phyloP scores from a whole-genome alignment of 2,113 vertebrate genomes.

The Larimichthys crocea region DNA sequence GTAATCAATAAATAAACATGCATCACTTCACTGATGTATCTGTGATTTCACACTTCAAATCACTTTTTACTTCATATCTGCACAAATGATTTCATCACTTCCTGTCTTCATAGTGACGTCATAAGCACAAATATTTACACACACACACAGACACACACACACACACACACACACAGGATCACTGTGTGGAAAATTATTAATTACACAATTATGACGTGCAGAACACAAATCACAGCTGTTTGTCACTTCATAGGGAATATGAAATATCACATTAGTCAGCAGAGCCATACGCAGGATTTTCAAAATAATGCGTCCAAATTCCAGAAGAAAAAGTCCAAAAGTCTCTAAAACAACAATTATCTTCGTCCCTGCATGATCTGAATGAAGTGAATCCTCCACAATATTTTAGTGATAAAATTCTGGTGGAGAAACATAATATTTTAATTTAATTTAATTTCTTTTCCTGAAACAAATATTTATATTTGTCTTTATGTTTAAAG shows the following conservation, averaged over 20 bases:
- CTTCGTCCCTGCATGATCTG: neutral
- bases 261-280: neutral
- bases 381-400: neutral
- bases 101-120: neutral
- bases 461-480: neutral
- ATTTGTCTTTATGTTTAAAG: too few relatives aligned
- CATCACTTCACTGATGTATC: neutral
- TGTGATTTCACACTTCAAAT: neutral
- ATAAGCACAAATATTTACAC: neutral
- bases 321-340: neutral
- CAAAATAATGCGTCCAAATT: neutral
- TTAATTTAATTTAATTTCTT: neutral
- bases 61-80: neutral
- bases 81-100: neutral
- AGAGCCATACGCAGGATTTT: neutral
- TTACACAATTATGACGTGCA: neutral
- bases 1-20: conserved; percentile 37
- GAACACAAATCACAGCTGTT: neutral
- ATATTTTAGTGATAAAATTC: too few relatives aligned
- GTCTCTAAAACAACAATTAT: neutral
- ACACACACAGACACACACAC: too few relatives aligned
- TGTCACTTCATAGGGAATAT: neutral
- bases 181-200: neutral
- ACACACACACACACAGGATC: too few relatives aligned
- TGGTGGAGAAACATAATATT: neutral